phyloP scores from a whole-genome alignment of 2,797 vertebrate species.

The Prunella strophiata region DNA sequence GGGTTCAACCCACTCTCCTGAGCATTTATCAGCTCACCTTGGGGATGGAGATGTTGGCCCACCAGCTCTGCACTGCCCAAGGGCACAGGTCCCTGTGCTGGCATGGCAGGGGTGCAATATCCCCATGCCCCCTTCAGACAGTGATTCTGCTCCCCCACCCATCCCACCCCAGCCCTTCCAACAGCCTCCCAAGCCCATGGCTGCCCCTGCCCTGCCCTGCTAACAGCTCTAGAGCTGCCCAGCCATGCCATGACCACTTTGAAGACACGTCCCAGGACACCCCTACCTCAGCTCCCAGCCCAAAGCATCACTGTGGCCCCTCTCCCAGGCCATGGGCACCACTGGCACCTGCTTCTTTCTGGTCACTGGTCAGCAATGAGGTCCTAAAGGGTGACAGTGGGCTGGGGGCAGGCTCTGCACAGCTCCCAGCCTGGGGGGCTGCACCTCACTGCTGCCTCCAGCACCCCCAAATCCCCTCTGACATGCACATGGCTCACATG shows the following conservation, averaged over 20 bases:
- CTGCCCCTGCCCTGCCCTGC: background rate
- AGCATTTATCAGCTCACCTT: background rate
- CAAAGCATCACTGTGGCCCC: background rate
- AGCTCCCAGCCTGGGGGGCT: background rate
- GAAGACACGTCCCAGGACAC: background rate
- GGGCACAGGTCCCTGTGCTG: background rate
- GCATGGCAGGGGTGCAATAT: background rate
- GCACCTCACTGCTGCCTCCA: background rate
- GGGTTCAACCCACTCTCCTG: background rate
- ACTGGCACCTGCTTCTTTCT: background rate
- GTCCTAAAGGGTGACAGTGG: fast-evolving
- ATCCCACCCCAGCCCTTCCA: background rate
- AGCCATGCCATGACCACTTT: fast-evolving
- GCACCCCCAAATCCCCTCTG: background rate
- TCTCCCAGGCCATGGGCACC: background rate
- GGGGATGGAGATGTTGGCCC: background rate
- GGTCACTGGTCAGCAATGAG: background rate
- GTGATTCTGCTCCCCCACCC: background rate
- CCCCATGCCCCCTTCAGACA: background rate
- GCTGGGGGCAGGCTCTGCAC: background rate
- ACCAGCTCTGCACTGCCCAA: background rate
- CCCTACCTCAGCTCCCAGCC: background rate
- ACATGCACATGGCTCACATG: fast-evolving
- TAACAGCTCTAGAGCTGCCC: background rate
- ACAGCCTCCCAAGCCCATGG: background rate